A percentile compares a stretch with the other conserved stretches of the same genome.
Conservation (phyloP, 2,113 vertebrate genomes). For the Oxyruncus cristatus region DNA sequence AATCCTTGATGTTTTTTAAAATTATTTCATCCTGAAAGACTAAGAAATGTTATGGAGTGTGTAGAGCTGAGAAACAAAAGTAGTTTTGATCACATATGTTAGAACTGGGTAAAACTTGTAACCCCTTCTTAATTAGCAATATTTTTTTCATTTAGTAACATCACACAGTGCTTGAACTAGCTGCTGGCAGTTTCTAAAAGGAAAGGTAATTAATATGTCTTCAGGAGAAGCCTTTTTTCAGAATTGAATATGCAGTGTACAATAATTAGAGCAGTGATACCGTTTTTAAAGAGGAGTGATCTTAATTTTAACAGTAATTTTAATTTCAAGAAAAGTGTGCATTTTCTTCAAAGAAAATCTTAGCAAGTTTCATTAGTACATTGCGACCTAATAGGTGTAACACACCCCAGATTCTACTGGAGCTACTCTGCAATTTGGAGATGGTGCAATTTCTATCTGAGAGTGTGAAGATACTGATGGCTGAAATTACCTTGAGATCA, state of each 20-base stretch:
- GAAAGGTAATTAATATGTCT: conserved; percentile 62
- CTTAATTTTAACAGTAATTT: background rate
- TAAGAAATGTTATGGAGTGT: background rate
- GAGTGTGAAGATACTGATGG: background rate
- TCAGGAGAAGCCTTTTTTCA: conserved; percentile 17
- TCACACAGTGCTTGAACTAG: conserved; percentile 41
- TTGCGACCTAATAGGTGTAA: background rate
- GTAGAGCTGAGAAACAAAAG: background rate
- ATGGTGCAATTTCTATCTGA: background rate
- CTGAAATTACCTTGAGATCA: background rate
- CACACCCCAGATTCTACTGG: background rate
- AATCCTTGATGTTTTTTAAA: background rate
- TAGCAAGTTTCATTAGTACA: background rate
- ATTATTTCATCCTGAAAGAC: background rate
- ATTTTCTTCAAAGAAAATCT: background rate
- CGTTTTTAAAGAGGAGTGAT: background rate
- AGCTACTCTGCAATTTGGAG: background rate
- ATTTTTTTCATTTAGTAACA: conserved; percentile 62
- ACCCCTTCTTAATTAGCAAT: conserved; percentile 46
- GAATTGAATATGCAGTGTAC: background rate
- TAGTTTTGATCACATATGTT: background rate
- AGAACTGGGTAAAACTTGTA: conserved; percentile 1
- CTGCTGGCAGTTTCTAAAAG: conserved; percentile 42
- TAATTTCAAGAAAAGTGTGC: background rate
- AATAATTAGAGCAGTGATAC: background rate